These are phyloP conservation scores for Verasper variegatus DNA, from an alignment of 2,113 vertebrate species.

Conservation along the genomic window DNA sequence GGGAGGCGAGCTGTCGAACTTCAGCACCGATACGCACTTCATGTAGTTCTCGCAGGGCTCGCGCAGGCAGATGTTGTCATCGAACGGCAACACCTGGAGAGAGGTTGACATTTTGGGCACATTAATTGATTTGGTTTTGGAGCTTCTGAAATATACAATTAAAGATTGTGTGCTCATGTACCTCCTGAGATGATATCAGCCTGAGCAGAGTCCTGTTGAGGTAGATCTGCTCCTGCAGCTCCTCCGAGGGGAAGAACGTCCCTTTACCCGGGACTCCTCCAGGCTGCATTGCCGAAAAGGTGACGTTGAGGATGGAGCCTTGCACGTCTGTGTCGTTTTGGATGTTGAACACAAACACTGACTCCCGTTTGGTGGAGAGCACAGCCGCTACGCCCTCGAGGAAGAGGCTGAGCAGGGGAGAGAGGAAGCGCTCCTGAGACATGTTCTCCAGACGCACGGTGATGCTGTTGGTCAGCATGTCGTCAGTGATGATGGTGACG, in stretches of 20 bases:
- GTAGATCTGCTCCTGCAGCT: slow-evolving; percentile 97
- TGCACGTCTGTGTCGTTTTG: slow-evolving; percentile 95
- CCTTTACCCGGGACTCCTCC: slow-evolving; percentile 83
- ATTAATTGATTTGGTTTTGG: not conserved
- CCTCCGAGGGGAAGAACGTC: slow-evolving; percentile 92
- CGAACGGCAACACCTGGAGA: slow-evolving; percentile 90
- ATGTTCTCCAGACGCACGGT: slow-evolving; percentile 97
- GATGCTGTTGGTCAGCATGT: slow-evolving; percentile 99
- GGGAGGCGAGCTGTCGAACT: slow-evolving; percentile 94
- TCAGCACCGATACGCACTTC: slow-evolving; percentile 96
- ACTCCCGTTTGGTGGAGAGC: slow-evolving; percentile 89
- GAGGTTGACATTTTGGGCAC: not conserved
- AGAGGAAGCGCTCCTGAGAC: slow-evolving; percentile 97
- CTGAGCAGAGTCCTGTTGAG: slow-evolving; percentile 93
- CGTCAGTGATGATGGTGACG: slow-evolving; percentile 95
- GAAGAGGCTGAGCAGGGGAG: slow-evolving; percentile 91
- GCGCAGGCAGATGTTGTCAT: slow-evolving; percentile 96
- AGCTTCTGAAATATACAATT: no score
- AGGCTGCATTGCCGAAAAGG: slow-evolving; percentile 92
- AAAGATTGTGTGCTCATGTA: slow-evolving; percentile 5
- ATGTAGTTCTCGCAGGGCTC: slow-evolving; percentile 99
- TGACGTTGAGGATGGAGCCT: slow-evolving; percentile 94
- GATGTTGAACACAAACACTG: slow-evolving; percentile 95
- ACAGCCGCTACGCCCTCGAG: slow-evolving; percentile 93
- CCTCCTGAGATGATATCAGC: slow-evolving; percentile 89